Base-by-base conservation (phyloP, 2,113 vertebrate genomes). In the Nannobrachium achirus region DNA sequence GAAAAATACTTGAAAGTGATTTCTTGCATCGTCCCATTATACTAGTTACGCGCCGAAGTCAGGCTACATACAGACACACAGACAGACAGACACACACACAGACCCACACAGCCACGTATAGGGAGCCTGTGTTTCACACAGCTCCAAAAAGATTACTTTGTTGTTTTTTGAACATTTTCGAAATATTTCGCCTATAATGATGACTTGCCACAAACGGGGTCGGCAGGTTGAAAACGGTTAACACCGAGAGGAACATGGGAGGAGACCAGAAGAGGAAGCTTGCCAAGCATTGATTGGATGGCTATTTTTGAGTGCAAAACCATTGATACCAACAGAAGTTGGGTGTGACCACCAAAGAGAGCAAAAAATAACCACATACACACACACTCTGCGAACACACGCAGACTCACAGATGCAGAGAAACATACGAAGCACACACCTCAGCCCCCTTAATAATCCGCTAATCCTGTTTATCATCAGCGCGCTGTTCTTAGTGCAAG, bases 381-480 rank as follows among this genome's bases (percentile, higher is more conserved):
- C 66, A 76, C 66, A 9, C 45, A 13, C n/a, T 50, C 77, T 50
- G 48, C 66, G 61, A 10, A 78, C 13, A 13, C 56, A 76, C 44
- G n/a, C n/a, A 42, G 6, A 16, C 63, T 8, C 56, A 40, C 69
- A 68, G 71, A 70, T 68, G 18, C 55, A n/a, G 0, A 51, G 1
- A 44, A 61, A 66, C 80, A 83, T 83, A 77, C 75, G 56, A 25
- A 16, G 75, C 78, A 78, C 79, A 86, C 84, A 86, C 87, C 86
- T 79, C 86, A 86, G 68, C 85, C 84, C 83, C 79, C 82, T 82
- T 90, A 92, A 89, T 92, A 92, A 90, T 90, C 88, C 88, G 45
- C 86, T 92, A 92, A 90, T 92, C 89, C 89, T 87, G 88, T 91
- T 91, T 89, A 91, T 89, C 86, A 90, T 88, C 88, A 86, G 80